Evolutionary conservation across 2,888 invertebrate species (phyloP), one percentile per base, ranked within the genome.

Genomic region (Cheilosia grossa): DNA sequence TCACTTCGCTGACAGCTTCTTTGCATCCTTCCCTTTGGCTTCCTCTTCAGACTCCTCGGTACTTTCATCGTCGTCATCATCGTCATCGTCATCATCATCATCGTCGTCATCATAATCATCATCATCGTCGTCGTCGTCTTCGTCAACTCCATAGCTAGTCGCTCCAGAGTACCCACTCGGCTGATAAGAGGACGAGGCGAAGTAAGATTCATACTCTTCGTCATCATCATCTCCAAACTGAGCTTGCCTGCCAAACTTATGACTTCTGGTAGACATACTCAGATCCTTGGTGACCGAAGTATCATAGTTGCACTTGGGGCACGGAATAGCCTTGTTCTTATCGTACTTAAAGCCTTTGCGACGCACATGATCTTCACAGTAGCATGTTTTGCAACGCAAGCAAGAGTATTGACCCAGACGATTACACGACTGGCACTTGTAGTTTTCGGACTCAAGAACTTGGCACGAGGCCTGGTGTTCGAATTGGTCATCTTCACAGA

Each of bases 391-490:
- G 93, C 99, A 99, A 89, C 97, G 95, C 89, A 99, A 93, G 91
- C 98, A 99, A 4, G 98, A 98, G 93, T 97, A 98, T 93, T 98
- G 98, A 0, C 98, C 98, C 85, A 98, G 93, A 82, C 96, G 96
- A 93, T 98, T 98, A 92, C 98, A 98, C 0, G 98, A 98, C 91
- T 97, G 96, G 95, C 99, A 99, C 93, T 99, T 99, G 91, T 96
- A 98, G 89, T 95, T 98, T 92, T 99, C 99, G 0, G 98, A 96
- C 90, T 99, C 98, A 6, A 99, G 93, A 79, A 98, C 97, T 93
- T 99, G 98, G 91, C 98, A 98, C 0, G 97, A 97, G 4, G 98
- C 98, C 92, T 99, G 99, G 93, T 99, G 98, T 92, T 99, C 98
- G 58, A 91, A 91, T 75, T 91, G 91, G 66, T 91, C 91, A 66